A percentile compares a stretch with the other conserved stretches of the same genome.
Evolutionary conservation across 2,797 vertebrate species (phyloP).

Genomic region (Gallinago nigripennis): DNA sequence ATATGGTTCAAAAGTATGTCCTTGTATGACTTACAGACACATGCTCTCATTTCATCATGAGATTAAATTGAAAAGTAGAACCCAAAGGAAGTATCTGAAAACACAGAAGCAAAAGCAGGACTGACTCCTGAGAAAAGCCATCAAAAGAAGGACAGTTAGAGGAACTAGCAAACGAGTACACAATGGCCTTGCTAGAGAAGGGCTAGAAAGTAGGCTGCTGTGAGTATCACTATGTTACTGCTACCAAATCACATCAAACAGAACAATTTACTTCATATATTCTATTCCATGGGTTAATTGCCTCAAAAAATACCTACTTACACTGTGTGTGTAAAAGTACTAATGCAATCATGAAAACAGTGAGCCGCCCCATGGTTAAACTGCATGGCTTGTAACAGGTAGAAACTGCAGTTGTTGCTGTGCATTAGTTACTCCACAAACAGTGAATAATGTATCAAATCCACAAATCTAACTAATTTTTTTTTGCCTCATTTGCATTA

Average conservation of each 20-base stretch:
- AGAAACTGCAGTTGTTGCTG: not conserved
- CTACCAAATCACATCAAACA: not conserved
- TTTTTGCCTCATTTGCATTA: not conserved
- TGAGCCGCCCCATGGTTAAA: not conserved
- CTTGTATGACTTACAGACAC: not conserved
- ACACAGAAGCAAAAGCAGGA: not conserved
- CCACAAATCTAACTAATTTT: not conserved
- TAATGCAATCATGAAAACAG: not conserved
- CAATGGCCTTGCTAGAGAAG: not conserved
- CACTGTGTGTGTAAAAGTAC: not conserved
- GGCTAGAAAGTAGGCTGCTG: not conserved
- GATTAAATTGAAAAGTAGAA: not conserved
- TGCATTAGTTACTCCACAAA: not conserved
- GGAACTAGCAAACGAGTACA: not conserved
- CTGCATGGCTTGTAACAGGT: not conserved
- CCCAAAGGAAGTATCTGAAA: not conserved
- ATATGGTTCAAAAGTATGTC: not conserved
- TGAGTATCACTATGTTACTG: fast-evolving
- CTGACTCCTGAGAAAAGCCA: not conserved
- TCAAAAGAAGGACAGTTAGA: not conserved
- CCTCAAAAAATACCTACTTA: not conserved
- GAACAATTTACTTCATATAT: not conserved
- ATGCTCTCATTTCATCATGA: not conserved
- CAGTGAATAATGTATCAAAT: not conserved
- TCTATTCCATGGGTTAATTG: not conserved